These are phyloP conservation scores for Cryptoprocta ferox DNA, from an alignment of 2,797 vertebrate genomes.

Conservation along the genomic window DNA sequence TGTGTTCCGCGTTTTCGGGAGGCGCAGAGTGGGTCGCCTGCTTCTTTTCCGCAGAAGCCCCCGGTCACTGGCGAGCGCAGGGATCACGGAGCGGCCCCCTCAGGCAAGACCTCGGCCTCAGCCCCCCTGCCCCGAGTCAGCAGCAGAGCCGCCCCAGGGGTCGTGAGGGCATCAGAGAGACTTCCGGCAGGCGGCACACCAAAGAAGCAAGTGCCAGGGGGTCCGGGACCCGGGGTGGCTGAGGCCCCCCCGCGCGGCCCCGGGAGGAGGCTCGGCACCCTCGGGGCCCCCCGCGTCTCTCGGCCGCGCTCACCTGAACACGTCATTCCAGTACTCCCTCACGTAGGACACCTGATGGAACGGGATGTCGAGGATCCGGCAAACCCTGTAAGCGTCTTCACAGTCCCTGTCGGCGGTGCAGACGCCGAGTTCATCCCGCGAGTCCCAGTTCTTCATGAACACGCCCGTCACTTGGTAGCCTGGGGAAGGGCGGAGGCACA, in stretches of 20 bases:
- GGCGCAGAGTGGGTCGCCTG: too few species aligned
- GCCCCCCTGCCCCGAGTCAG: too few species aligned
- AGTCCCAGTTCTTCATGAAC: slow-evolving; percentile 99
- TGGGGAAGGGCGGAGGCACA: slow-evolving; percentile 10
- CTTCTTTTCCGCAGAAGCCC: neutral
- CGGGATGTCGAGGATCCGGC: slow-evolving; percentile 92
- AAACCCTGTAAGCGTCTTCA: slow-evolving; percentile 95
- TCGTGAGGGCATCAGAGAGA: neutral
- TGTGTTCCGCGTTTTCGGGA: neutral
- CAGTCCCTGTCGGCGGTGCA: slow-evolving; percentile 93
- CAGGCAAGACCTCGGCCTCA: neutral
- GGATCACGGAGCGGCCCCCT: neutral
- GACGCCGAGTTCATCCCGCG: slow-evolving; percentile 92
- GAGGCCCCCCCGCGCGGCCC: neutral
- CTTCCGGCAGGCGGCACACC: neutral
- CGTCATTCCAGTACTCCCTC: slow-evolving; percentile 97
- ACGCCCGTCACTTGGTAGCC: slow-evolving; percentile 96
- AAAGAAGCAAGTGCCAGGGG: neutral
- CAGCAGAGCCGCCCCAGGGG: neutral
- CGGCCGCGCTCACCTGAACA: slow-evolving; percentile 91
- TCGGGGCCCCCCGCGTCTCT: fast-evolving
- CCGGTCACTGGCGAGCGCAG: fast-evolving
- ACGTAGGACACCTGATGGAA: slow-evolving; percentile 97
- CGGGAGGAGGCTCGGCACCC: fast-evolving
- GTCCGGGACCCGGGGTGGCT: neutral